Percentiles rank a stretch among this genome's conserved stretches.
These are phyloP conservation scores for Lagodon rhomboides DNA, from an alignment of 2,797 vertebrate species.

Conservation along the genomic window DNA sequence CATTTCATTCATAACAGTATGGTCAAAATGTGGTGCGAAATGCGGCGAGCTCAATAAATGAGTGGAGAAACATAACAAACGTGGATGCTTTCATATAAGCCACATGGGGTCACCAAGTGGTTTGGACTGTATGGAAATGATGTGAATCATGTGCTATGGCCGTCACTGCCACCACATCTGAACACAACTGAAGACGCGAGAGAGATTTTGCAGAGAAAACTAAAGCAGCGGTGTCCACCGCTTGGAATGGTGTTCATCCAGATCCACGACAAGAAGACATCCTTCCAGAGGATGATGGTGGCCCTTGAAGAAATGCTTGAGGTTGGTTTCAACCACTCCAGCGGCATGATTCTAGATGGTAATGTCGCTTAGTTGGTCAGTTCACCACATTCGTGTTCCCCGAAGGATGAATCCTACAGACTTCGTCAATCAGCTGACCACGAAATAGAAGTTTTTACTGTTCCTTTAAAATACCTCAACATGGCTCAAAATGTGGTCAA, in stretches of 20 bases:
- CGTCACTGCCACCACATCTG: background rate
- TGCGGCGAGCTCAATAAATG: background rate
- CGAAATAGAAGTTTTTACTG: no score
- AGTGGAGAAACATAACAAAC: background rate
- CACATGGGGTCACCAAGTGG: no score
- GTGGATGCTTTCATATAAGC: background rate
- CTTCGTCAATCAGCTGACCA: background rate
- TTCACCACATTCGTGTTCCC: background rate
- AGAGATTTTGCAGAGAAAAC: background rate
- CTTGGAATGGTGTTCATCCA: no score
- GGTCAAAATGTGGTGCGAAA: slow-evolving; percentile 5
- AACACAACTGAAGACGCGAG: background rate
- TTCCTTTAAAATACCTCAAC: background rate
- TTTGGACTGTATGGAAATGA: background rate
- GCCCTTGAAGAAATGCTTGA: background rate
- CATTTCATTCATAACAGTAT: background rate
- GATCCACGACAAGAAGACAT: no score
- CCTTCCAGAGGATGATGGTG: background rate
- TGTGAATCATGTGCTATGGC: background rate
- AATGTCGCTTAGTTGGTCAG: background rate
- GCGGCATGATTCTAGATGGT: background rate
- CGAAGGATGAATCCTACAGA: background rate
- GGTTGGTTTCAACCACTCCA: background rate
- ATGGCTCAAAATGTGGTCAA: no score
- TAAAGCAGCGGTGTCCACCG: no score